Conservation (phyloP, 2,888 invertebrate genomes). For the Eupithecia pulchellata region DNA sequence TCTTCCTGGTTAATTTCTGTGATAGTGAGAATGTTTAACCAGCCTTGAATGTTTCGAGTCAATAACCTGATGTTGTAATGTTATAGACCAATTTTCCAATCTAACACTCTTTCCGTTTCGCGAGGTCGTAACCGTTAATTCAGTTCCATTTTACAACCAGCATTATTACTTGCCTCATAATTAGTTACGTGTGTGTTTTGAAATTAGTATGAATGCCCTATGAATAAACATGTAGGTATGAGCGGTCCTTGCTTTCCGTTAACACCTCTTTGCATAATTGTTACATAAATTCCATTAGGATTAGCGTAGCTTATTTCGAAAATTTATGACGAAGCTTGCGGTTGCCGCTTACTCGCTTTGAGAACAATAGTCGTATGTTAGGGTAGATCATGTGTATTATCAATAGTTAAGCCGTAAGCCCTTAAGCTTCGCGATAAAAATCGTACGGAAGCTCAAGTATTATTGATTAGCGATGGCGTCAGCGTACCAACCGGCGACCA, state of each 20-base stretch:
- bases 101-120: constrained; percentile 47
- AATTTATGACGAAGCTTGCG: constrained; percentile 47
- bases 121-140: constrained; percentile 40
- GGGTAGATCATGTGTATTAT: constrained; percentile 19
- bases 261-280: constrained; percentile 48
- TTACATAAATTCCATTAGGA: constrained; percentile 50
- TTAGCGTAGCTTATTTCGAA: constrained; percentile 37
- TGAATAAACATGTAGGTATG: constrained; percentile 50
- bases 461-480: constrained; percentile 73
- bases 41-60: constrained; percentile 5
- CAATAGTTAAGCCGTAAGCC: constrained; percentile 41
- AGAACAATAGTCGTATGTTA: constrained; percentile 10
- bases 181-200: constrained; percentile 49
- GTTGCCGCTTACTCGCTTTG: constrained; percentile 55
- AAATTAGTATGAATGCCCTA: constrained; percentile 49
- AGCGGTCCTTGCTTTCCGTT: constrained; percentile 56
- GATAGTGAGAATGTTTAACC: neutral
- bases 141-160: constrained; percentile 44
- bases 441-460: constrained; percentile 60
- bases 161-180: constrained; percentile 45
- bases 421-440: constrained; percentile 59
- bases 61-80: constrained; percentile 8
- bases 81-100: constrained; percentile 57
- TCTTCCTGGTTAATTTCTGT: neutral
- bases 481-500: constrained; percentile 81